A percentile compares a stretch with the other conserved stretches of the same genome.
These are phyloP conservation scores for Xylocopa sonorina DNA, from an alignment of 1,140 invertebrate genomes.

Conservation along the genomic window DNA sequence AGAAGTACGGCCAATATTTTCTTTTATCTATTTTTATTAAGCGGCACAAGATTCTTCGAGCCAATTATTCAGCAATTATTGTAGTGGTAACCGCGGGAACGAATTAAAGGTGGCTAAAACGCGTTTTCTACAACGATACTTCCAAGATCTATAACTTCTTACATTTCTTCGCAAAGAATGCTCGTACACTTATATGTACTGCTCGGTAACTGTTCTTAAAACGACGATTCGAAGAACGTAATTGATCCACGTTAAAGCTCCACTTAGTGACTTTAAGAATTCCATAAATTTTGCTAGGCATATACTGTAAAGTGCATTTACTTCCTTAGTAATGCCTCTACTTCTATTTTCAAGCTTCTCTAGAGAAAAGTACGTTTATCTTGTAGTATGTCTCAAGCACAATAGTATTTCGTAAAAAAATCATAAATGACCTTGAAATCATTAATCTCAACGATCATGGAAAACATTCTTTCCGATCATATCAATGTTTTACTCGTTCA, in stretches of 20 bases:
- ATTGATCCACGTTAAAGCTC: conserved; percentile 44
- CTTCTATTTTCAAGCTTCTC: background rate
- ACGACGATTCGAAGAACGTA: conserved; percentile 37
- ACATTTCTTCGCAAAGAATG: conserved; percentile 49
- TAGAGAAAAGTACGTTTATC: too few species aligned
- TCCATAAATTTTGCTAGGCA: too few species aligned
- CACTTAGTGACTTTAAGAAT: background rate
- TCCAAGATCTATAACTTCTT: conserved; percentile 46
- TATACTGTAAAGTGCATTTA: too few species aligned
- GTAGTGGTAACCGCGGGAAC: conserved; percentile 39
- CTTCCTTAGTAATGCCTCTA: background rate
- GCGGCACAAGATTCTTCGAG: conserved; percentile 25
- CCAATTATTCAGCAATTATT: conserved; percentile 46
- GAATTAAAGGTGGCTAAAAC: conserved; percentile 5
- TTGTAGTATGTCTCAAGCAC: too few species aligned
- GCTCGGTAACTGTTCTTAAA: conserved; percentile 48
- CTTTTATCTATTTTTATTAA: background rate
- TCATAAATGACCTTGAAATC: background rate
- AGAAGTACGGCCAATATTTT: background rate
- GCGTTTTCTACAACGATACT: conserved; percentile 31
- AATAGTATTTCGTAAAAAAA: too few species aligned
- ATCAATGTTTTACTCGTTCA: background rate
- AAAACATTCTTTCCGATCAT: background rate
- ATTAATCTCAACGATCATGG: background rate
- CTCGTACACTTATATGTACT: background rate